phyloP scores from a whole-genome alignment of 2,888 invertebrate genomes.

The Lasioglossum lativentre region DNA sequence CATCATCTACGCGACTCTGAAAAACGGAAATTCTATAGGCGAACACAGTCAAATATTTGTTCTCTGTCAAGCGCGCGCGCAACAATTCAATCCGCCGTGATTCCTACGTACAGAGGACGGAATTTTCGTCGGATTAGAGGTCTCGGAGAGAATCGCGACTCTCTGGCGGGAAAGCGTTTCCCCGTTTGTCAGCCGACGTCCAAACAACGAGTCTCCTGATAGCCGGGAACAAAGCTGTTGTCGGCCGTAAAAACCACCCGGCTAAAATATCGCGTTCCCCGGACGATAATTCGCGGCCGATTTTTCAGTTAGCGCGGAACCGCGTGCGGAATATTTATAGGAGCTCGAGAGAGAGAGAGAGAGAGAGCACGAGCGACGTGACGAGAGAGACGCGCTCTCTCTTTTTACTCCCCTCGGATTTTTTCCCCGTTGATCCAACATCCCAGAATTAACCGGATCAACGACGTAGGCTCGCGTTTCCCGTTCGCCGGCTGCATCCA shows the following conservation, averaged over 20 bases:
- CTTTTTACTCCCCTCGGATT: not conserved
- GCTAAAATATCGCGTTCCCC: conserved; percentile 34
- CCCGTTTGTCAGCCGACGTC: not conserved
- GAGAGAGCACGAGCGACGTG: not conserved
- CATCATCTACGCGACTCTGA: not conserved
- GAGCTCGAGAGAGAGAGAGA: not conserved
- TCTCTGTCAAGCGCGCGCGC: not conserved
- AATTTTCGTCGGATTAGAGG: not conserved
- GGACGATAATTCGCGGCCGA: not conserved
- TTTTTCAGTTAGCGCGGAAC: not conserved
- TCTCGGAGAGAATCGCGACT: not conserved
- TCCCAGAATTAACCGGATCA: conserved; percentile 62
- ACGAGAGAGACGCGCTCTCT: conserved; percentile 16
- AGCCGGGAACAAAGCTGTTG: conserved; percentile 24
- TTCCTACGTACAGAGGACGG: not conserved
- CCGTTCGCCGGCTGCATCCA: conserved; percentile 47
- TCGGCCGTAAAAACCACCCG: not conserved
- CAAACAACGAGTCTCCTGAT: conserved; percentile 13
- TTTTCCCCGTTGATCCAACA: not conserved
- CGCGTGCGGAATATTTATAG: conserved; percentile 7
- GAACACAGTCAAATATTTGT: not conserved
- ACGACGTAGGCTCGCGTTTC: conserved; percentile 33
- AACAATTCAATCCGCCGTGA: not conserved
- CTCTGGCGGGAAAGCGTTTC: not conserved
- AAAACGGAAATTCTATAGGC: not conserved